Conservation (phyloP, 2,888 invertebrate genomes). For the Cheilosia soror region DNA sequence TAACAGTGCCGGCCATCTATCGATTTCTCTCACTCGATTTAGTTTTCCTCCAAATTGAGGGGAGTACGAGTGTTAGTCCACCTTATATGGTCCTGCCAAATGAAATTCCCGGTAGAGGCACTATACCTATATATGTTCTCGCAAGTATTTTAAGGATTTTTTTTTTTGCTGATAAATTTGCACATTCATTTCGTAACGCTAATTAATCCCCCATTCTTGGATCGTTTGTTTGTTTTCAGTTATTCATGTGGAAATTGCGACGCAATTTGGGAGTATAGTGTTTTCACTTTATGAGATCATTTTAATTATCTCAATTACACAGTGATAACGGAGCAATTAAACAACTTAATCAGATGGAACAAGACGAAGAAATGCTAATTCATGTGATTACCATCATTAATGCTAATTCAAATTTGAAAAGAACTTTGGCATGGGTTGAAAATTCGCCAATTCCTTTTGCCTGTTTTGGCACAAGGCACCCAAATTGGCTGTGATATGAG, state of each 20-base stretch:
- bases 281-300: not conserved
- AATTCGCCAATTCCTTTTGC: no score
- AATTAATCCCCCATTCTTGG: not conserved
- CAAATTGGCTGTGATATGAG: no score
- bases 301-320: not conserved
- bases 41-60: not conserved
- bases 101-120: not conserved
- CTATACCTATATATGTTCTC: not conserved
- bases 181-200: not conserved
- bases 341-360: not conserved
- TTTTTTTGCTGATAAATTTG: not conserved
- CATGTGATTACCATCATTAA: not conserved
- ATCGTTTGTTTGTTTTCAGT: not conserved
- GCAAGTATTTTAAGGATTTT: not conserved
- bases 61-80: not conserved
- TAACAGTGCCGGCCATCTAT: not conserved
- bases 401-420: no score
- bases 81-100: not conserved
- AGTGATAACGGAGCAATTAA: not conserved
- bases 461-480: no score
- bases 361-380: not conserved
- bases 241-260: not conserved
- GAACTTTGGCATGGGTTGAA: not conserved
- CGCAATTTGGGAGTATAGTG: not conserved
- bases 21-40: slow-evolving; percentile 6